Evolutionary conservation across 2,113 vertebrate species (phyloP).

Genomic region (Jacana jacana): DNA sequence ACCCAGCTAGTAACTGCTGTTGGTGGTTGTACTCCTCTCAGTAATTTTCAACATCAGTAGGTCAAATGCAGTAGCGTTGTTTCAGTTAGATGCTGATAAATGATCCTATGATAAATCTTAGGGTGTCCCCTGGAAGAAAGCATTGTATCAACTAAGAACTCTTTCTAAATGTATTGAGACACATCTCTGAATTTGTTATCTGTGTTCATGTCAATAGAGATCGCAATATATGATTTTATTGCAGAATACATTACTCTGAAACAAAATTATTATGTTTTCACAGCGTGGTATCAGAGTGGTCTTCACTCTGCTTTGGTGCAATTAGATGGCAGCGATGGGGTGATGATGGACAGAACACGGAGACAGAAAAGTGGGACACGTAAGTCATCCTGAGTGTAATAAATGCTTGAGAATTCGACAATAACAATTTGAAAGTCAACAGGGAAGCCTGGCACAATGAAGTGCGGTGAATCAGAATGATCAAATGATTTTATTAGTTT

Average conservation of each 20-base stretch:
- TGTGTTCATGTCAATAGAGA: not conserved
- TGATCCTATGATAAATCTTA: not conserved
- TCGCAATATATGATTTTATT: not conserved
- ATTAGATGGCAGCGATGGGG: not conserved
- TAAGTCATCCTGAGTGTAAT: slow-evolving; percentile 66
- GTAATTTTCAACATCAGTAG: slow-evolving; percentile 4
- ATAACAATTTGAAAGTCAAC: slow-evolving; percentile 79
- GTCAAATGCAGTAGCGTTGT: not conserved
- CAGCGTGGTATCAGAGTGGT: not conserved
- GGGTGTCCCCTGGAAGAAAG: not conserved
- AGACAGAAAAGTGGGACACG: not conserved
- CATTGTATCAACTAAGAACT: not conserved
- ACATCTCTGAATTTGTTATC: not conserved
- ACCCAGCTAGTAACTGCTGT: not conserved
- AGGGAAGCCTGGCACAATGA: slow-evolving; percentile 73
- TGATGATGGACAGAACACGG: slow-evolving; percentile 54
- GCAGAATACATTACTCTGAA: not conserved
- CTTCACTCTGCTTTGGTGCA: not conserved
- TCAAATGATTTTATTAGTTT: slow-evolving; percentile 84
- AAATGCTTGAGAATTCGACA: slow-evolving; percentile 71
- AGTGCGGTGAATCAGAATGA: slow-evolving; percentile 80
- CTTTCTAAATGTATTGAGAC: not conserved
- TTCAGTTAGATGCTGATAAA: not conserved
- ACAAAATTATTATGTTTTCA: not conserved
- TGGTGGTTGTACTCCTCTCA: not conserved